Evolutionary conservation across 1,140 invertebrate genomes (phyloP), one percentile per base, ranked within the genome.

Genomic region (Goniozus legneri): DNA sequence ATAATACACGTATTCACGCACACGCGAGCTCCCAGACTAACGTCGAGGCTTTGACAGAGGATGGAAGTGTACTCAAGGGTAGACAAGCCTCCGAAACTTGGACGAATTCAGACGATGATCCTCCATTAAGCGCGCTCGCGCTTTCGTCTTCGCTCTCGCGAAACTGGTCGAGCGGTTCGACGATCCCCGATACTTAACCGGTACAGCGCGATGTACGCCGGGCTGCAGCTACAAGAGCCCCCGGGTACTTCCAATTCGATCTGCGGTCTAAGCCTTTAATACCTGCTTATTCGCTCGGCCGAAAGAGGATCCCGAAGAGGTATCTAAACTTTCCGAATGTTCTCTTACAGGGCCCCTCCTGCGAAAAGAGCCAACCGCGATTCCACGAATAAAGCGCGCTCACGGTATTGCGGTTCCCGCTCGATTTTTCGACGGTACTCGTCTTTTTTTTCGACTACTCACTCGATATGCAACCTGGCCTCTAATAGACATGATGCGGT

Each of bases 281-380:
- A 52, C 62, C 60, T 58, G 60, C 62, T 64, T 63, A 62, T 60
- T 64, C 46, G 48, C 42, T 50, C 50, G 49, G 34, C 56, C 46
- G 51, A 44, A 58, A 60, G 44, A 58, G 47, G 56, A 49, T 58
- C 52, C 45, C 45, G 48, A 45, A 56, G 57, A 57, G 52, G 60
- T 63, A 63, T 62, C 62, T 59, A 62, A 63, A 64, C 58, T 63
- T 63, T 52, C 45, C 55, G 54, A 64, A 62, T 52, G 56, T 54
- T 54, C n/a, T n/a, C n/a, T n/a, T n/a, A n/a, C n/a, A n/a, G n/a
- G n/a, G n/a, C n/a, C n/a, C n/a, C n/a, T n/a, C 55, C 49, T 24
- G 44, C 22, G 34, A 52, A 60, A 48, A 49, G 56, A 55, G 33
- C 52, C 52, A 58, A 60, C 54, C 57, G 47, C 47, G 52, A 55